Evolutionary conservation across 2,888 invertebrate genomes (phyloP), one percentile per base, ranked within the genome.

Genomic region (Lapara coniferarum): DNA sequence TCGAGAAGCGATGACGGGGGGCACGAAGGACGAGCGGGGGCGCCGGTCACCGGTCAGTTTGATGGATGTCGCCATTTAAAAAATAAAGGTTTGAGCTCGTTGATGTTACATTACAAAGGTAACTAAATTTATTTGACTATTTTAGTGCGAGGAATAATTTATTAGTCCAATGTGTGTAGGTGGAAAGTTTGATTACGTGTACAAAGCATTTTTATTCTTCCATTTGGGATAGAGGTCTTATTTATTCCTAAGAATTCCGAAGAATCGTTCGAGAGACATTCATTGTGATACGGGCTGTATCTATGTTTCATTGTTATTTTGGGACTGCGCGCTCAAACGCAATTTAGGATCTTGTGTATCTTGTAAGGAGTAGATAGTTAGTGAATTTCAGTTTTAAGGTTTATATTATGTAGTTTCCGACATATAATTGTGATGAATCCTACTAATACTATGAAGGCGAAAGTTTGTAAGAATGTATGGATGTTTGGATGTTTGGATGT

Each of bases 1-100:
- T 74, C 71, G 70, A 68, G 71, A 75, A 75, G 78, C 75, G 78
- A 70, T 74, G 75, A 73, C 68, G 68, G 10, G 49, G 44, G 70
- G 74, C 74, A 75, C 72, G 68, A 75, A 69, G 16, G 12, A 44
- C 10, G 55, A 16, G 66, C 30, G 46, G 30, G 67, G 68, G 13
- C 2, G 75, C 74, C 75, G 73, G 69, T 74, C 69, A 37, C 16
- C 49, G 3, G 58, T 16, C 58, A 19, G 52, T 59, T 52, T 77
- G 81, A 76, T 76, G 75, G 77, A 79, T 78, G 63, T 59, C 53
- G 53, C 46, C 59, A 69, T 69, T 63, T 44, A 19, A 55, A 69
- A 63, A 63, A 63, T 25, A 63, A 63, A 63, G 63, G 63, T 63
- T 49, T 49, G 49, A 19, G 19, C 46, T 13, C 63, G 49, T 63